A percentile compares a stretch with the other conserved stretches of the same genome.
Conservation (phyloP, 1,140 invertebrate species). For the Drosophila elegans region DNA sequence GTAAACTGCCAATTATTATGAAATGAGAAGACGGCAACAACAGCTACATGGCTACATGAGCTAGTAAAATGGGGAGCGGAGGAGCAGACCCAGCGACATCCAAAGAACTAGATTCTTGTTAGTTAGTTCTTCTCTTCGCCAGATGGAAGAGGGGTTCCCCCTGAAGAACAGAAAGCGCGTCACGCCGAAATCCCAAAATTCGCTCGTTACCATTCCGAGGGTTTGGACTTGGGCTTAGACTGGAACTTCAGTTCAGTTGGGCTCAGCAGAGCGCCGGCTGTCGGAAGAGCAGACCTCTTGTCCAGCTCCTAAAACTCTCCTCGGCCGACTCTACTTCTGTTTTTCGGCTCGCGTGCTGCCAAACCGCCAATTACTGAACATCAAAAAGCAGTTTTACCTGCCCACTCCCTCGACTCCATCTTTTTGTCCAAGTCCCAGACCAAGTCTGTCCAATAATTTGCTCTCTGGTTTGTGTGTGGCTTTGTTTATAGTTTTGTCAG, state of each 20-base stretch:
- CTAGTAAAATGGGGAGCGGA: neutral
- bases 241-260: slow-evolving; percentile 12
- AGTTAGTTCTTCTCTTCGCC: slow-evolving; percentile 16
- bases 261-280: slow-evolving; percentile 60
- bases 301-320: slow-evolving; percentile 7
- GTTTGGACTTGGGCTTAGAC: neutral
- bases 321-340: slow-evolving; percentile 4
- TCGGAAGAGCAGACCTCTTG: slow-evolving; percentile 54
- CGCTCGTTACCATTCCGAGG: slow-evolving; percentile 72
- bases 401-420: neutral
- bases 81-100: slow-evolving; percentile 58
- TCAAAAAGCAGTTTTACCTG: slow-evolving; percentile 78
- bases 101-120: slow-evolving; percentile 54
- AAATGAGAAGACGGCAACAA: slow-evolving; percentile 68
- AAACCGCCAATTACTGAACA: slow-evolving; percentile 82
- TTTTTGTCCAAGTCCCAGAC: neutral
- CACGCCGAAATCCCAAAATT: slow-evolving; percentile 68
- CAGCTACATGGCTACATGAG: slow-evolving; percentile 22
- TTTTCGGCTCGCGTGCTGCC: slow-evolving; percentile 76
- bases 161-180: slow-evolving; percentile 67
- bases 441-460: slow-evolving; percentile 77
- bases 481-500: slow-evolving; percentile 70
- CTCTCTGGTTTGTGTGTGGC: slow-evolving; percentile 72
- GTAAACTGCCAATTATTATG: slow-evolving; percentile 83
- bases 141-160: slow-evolving; percentile 1